Evolutionary conservation across 2,888 invertebrate genomes (phyloP).

Genomic region (Diaprepes abbreviatus): DNA sequence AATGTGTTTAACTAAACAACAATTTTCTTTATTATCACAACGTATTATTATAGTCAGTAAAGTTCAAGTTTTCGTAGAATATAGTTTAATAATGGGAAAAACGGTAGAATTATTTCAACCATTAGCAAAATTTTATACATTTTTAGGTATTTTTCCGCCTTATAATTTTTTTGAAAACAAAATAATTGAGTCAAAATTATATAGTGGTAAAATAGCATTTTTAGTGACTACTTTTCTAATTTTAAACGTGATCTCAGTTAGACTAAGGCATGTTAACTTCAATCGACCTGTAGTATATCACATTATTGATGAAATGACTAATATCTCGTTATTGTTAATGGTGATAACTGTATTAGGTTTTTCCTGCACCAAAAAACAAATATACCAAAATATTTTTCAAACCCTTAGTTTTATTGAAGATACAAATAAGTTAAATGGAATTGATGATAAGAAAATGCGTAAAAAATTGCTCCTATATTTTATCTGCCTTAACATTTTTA

Average conservation of each 20-base stretch:
- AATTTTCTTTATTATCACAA: too few species aligned
- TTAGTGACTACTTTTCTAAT: background rate
- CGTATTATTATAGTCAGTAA: too few species aligned
- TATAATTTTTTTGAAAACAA: slow-evolving; percentile 10
- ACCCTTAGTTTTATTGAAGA: background rate
- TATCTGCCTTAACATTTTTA: background rate
- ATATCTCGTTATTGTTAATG: background rate
- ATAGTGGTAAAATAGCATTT: background rate
- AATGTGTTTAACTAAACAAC: too few species aligned
- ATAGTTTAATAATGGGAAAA: too few species aligned
- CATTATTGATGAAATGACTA: background rate
- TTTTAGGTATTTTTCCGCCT: slow-evolving; percentile 17
- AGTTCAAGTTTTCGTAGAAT: too few species aligned
- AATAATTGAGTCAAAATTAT: background rate
- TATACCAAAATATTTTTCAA: slow-evolving; percentile 2
- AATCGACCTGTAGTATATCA: background rate
- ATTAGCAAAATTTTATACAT: background rate
- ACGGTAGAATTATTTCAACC: background rate
- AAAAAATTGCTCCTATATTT: background rate
- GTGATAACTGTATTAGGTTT: background rate
- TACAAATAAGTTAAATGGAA: too few species aligned
- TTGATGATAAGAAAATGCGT: background rate
- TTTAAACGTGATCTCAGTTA: background rate
- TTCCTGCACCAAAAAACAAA: background rate
- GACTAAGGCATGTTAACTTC: too few species aligned